Percentiles rank a stretch among this genome's conserved stretches.
Conservation (phyloP, 2,797 vertebrate species). For the Pygocentrus nattereri region DNA sequence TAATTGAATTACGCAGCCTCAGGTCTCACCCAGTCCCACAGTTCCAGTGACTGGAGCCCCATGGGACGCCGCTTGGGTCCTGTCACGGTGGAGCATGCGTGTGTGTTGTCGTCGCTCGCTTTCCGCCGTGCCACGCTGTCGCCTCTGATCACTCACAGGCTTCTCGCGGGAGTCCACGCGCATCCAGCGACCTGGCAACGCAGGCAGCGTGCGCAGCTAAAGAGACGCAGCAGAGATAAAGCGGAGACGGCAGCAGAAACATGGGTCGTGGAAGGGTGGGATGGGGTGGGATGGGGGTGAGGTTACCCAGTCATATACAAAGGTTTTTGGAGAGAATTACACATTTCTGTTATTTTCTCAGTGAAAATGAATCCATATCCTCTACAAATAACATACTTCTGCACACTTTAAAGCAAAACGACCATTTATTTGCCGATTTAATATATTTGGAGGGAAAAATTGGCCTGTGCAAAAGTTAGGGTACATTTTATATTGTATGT, state of each 20-base stretch:
- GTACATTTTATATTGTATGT: too few relatives aligned
- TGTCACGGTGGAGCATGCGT: conserved; percentile 54
- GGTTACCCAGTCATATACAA: too few relatives aligned
- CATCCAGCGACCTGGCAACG: conserved; percentile 71
- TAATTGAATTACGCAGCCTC: conserved; percentile 76
- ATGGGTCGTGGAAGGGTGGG: conserved; percentile 22
- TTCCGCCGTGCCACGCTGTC: conserved; percentile 69
- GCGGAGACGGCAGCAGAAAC: conserved; percentile 16
- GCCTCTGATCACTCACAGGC: conserved; percentile 70
- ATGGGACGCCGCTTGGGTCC: conserved; percentile 55
- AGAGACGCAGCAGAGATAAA: conserved; percentile 40
- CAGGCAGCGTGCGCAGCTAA: conserved; percentile 50
- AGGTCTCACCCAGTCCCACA: conserved; percentile 61
- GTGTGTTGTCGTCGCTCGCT: conserved; percentile 28
- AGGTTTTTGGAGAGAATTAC: too few relatives aligned
- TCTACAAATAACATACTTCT: too few relatives aligned
- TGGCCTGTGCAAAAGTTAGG: too few relatives aligned
- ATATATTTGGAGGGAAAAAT: too few relatives aligned
- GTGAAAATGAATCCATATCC: too few relatives aligned
- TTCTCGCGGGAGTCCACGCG: conserved; percentile 57
- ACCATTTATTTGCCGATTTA: too few relatives aligned
- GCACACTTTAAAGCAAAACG: too few relatives aligned
- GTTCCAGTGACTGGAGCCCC: conserved; percentile 45
- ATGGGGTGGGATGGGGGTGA: conserved; percentile 9
- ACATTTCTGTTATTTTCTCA: too few relatives aligned